Conservation (phyloP, 2,888 invertebrate species). For the Lepidochrysops patricia region DNA sequence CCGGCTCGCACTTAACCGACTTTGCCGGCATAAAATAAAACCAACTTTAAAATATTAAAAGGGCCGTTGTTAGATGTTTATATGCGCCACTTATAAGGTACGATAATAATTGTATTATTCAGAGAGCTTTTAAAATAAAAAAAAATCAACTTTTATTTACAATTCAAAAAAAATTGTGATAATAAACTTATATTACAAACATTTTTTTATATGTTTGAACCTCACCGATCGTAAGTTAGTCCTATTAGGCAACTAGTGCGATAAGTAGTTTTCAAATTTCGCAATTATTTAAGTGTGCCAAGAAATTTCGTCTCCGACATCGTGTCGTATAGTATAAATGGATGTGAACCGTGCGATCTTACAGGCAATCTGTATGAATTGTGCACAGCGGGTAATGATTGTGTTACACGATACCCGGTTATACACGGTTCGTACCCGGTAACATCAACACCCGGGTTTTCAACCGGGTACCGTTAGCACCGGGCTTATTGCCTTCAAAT, state of each 20-base stretch:
- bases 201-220: too few relatives aligned
- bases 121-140: too few relatives aligned
- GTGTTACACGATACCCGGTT: slow-evolving; percentile 31
- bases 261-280: too few relatives aligned
- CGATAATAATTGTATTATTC: not conserved
- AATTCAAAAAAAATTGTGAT: too few relatives aligned
- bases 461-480: not conserved
- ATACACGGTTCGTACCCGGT: slow-evolving; percentile 20
- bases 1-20: slow-evolving; percentile 34
- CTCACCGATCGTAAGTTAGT: too few relatives aligned
- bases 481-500: not conserved
- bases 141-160: too few relatives aligned
- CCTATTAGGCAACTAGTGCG: too few relatives aligned
- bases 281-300: too few relatives aligned
- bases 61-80: slow-evolving; percentile 23
- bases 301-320: not conserved
- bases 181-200: too few relatives aligned
- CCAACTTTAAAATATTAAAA: slow-evolving; percentile 57
- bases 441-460: not conserved
- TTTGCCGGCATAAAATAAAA: slow-evolving; percentile 50
- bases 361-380: slow-evolving; percentile 48
- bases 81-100: not conserved
- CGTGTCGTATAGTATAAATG: slow-evolving; percentile 24
- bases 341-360: slow-evolving; percentile 31
- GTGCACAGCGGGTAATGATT: slow-evolving; percentile 40